These are phyloP conservation scores for Noctua pronuba DNA, from an alignment of 2,888 invertebrate species.

Conservation along the genomic window DNA sequence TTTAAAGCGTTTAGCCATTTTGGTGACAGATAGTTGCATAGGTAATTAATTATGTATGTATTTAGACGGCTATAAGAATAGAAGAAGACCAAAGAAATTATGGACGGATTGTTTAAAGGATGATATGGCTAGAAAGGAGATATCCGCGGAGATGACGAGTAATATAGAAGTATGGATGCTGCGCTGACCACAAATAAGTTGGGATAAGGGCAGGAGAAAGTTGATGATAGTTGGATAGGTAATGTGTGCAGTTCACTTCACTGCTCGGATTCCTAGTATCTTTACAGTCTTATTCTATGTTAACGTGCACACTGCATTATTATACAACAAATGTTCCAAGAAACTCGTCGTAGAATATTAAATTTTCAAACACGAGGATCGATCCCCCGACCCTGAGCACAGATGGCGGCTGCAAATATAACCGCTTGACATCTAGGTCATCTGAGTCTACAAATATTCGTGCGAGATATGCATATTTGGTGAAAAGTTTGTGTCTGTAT, in stretches of 20 bases:
- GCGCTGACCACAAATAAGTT: no score
- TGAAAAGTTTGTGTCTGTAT: neutral
- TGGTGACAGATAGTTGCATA: neutral
- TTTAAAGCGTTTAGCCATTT: neutral
- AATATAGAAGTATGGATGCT: no score
- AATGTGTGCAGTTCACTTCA: neutral
- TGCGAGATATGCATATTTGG: neutral
- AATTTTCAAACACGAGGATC: slow-evolving; percentile 8
- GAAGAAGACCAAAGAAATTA: no score
- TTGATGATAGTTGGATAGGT: neutral
- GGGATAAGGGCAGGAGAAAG: no score
- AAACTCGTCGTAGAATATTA: neutral
- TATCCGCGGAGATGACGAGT: no score
- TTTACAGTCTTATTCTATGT: neutral
- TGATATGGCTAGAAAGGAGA: no score
- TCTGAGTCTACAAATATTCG: neutral
- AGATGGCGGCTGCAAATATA: slow-evolving; percentile 20
- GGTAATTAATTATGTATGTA: neutral
- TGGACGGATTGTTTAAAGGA: no score
- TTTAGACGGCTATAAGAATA: no score
- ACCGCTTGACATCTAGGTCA: slow-evolving; percentile 26
- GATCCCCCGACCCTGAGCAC: slow-evolving; percentile 24
- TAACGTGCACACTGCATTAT: neutral
- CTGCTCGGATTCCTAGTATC: neutral
- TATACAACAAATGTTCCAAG: neutral